Percentiles rank a stretch among this genome's conserved stretches.
These are phyloP conservation scores for Apamea monoglypha DNA, from an alignment of 2,888 invertebrate species.

Conservation along the genomic window DNA sequence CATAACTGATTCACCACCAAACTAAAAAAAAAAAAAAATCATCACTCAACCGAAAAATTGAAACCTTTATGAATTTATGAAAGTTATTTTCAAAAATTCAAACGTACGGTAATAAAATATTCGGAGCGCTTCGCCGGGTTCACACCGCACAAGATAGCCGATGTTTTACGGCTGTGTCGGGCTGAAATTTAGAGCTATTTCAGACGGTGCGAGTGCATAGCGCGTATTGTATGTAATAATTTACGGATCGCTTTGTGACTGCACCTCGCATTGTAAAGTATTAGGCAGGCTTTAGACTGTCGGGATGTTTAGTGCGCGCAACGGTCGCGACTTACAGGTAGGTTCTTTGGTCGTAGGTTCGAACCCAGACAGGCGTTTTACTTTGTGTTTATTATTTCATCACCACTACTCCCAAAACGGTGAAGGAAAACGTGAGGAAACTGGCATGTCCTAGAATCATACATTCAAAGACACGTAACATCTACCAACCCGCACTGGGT, in stretches of 20 bases:
- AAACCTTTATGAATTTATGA: conserved; percentile 25
- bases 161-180: conserved; percentile 59
- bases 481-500: background rate
- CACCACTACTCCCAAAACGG: background rate
- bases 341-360: background rate
- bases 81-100: conserved; percentile 61
- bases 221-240: conserved; percentile 60
- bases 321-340: background rate
- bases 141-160: conserved; percentile 60
- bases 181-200: conserved; percentile 54
- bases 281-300: conserved; percentile 24
- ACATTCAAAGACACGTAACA: background rate
- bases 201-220: conserved; percentile 54
- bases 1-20: background rate
- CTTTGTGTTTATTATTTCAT: background rate
- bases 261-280: conserved; percentile 26
- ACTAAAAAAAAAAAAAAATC: background rate
- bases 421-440: background rate
- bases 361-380: background rate
- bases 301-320: background rate
- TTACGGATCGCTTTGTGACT: conserved; percentile 56
- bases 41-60: background rate
- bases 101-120: conserved; percentile 60
- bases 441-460: background rate
- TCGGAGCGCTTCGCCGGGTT: conserved; percentile 46